phyloP scores from a whole-genome alignment of 2,888 invertebrate species.

The Syrphus vitripennis region DNA sequence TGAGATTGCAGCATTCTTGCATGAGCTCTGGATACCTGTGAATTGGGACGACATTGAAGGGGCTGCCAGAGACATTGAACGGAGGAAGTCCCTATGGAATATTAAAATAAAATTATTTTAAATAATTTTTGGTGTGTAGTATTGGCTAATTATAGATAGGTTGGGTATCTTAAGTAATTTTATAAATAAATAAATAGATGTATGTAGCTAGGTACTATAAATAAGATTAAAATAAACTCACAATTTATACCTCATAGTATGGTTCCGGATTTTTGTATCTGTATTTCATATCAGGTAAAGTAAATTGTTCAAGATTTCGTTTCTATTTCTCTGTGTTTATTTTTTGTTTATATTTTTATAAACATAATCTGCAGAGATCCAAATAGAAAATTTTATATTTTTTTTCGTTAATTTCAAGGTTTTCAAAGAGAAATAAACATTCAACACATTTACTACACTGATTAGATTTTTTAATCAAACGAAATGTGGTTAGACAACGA shows the following conservation, averaged over 20 bases:
- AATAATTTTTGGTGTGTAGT: not conserved
- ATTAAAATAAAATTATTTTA: not conserved
- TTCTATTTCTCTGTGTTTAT: conserved; percentile 6
- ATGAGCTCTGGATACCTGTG: conserved; percentile 88
- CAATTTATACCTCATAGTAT: conserved; percentile 79
- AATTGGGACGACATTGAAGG: conserved; percentile 85
- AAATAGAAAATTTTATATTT: conserved; percentile 28
- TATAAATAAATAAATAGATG: not conserved
- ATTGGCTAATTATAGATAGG: conserved; percentile 6
- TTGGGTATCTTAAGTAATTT: not conserved
- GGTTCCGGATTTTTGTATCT: conserved; percentile 80
- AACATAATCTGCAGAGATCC: conserved; percentile 51
- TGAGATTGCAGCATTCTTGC: conserved; percentile 87
- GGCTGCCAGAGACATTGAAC: conserved; percentile 80
- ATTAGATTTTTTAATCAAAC: not conserved
- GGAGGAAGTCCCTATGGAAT: conserved; percentile 80
- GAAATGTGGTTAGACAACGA: not conserved
- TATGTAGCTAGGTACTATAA: not conserved
- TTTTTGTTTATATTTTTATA: conserved; percentile 19
- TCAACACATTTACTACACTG: conserved; percentile 28
- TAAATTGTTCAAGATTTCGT: conserved; percentile 7
- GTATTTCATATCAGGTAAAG: conserved; percentile 77
- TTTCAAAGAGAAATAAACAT: conserved; percentile 4
- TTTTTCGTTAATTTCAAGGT: not conserved
- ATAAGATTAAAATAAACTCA: conserved; percentile 51